phyloP scores from a whole-genome alignment of 2,113 vertebrate species.

The Acinonyx jubatus region DNA sequence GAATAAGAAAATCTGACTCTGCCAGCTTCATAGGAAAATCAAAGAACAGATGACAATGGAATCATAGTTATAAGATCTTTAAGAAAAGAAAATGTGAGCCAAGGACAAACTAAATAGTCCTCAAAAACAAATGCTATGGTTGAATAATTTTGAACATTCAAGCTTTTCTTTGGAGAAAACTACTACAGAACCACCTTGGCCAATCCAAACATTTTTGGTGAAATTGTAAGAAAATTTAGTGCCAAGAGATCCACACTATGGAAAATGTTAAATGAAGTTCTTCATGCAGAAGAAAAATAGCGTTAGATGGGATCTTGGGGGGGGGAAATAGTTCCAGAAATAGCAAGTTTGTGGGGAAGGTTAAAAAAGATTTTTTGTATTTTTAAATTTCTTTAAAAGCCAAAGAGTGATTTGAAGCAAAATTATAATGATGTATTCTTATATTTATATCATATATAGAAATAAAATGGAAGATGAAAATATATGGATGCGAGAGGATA shows the following conservation, averaged over 20 bases:
- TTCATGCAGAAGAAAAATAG: conserved; percentile 57
- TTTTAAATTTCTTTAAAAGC: neutral
- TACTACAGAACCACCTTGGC: neutral
- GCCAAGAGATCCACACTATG: neutral
- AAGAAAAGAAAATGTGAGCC: neutral
- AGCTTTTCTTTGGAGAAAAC: neutral
- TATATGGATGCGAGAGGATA: neutral
- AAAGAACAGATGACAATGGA: neutral
- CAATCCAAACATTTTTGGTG: conserved; percentile 2
- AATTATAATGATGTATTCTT: neutral
- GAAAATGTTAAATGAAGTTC: conserved; percentile 62
- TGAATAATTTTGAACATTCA: neutral
- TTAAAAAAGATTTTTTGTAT: neutral
- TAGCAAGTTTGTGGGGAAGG: neutral
- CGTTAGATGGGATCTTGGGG: conserved; percentile 26
- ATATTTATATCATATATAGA: neutral
- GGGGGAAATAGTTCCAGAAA: conserved; percentile 1
- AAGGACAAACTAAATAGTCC: neutral
- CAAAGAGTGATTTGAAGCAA: neutral
- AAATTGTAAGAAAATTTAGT: conserved; percentile 35
- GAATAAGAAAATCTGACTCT: neutral
- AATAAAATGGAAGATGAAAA: neutral
- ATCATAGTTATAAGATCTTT: neutral
- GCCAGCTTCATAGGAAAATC: neutral
- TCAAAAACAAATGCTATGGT: neutral